Evolutionary conservation across 64 coral and sea anemone genomes (phyloP), one percentile per base, ranked within the genome.

Genomic region (Platygyra sinensis): DNA sequence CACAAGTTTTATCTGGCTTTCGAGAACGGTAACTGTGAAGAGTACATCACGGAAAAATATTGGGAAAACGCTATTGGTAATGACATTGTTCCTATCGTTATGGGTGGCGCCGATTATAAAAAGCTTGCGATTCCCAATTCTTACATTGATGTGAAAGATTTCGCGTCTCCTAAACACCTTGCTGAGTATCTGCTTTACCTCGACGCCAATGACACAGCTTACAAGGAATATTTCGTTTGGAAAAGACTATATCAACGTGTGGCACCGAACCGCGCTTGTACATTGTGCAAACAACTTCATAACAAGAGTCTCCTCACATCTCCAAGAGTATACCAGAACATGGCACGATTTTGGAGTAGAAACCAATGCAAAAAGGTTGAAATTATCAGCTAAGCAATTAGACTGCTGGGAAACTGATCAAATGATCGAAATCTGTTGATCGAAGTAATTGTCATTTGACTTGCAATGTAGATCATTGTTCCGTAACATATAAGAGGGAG

Each of bases 1-100:
- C 86, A 95, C 39, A 95, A 95, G 60, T 95, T 95, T 88, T 95
- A 91, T 42, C 71, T 95, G 36, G 93, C 93, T 8, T 91, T 95
- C 38, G 93, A 95, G 33, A 95, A 95, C 31, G 89, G 60, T 17
- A 87, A 95, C 52, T 95, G 93, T 51, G 52, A 72, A 27, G 84
- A 95, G 64, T 95, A 95, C 36, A 87, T 95, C 18, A 95, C 93
- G 0, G 93, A 91, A 31, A 95, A 95, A 88, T 95, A 91, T 30
- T 91, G 93, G 93, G 67, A 88, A 8, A 95, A 95, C 8, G 83
- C 93, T 10, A 49, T 95, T 22, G 38, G 59, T 11, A 91, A 95
- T 46, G 89, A 82, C 5, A 50, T 95, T 49, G 75, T 95, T 2
- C 93, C 93, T 0, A 84, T 95, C 25, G 89, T 95, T 10, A 87